phyloP scores from a whole-genome alignment of 2,113 vertebrate genomes.

The Silurus meridionalis region DNA sequence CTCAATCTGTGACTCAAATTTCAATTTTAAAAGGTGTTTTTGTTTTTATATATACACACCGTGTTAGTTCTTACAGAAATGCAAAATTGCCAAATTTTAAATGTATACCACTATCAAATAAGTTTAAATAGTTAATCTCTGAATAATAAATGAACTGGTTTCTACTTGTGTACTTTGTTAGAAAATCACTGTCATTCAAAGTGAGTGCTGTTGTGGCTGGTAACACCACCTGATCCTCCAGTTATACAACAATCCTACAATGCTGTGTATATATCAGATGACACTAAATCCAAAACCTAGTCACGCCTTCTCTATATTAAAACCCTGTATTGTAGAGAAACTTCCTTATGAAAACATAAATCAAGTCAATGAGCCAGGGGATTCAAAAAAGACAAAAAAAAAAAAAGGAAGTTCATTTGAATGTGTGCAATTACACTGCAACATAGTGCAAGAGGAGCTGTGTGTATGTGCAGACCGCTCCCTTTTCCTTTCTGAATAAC shows the following conservation, averaged over 20 bases:
- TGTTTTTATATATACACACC: too few relatives aligned
- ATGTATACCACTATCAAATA: too few relatives aligned
- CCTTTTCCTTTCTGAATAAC: not conserved
- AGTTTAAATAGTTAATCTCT: not conserved
- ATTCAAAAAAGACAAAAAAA: too few relatives aligned
- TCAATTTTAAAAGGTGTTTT: too few relatives aligned
- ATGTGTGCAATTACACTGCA: not conserved
- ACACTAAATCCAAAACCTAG: conserved; percentile 10
- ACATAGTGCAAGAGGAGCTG: conserved; percentile 10
- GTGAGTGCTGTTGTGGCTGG: not conserved
- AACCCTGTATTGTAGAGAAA: not conserved
- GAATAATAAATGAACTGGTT: not conserved
- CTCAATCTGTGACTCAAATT: too few relatives aligned
- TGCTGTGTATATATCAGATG: conserved; percentile 5
- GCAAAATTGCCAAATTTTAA: too few relatives aligned
- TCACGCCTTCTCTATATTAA: conserved; percentile 16
- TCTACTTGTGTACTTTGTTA: not conserved
- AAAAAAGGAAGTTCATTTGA: not conserved
- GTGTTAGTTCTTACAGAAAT: too few relatives aligned
- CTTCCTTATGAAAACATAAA: not conserved
- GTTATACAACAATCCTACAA: conserved; percentile 10
- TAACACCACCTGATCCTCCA: conserved; percentile 5
- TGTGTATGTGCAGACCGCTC: not conserved
- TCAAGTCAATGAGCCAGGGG: not conserved
- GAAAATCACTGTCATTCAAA: not conserved